These are phyloP conservation scores for Fragum whitleyi DNA, from an alignment of 2,888 invertebrate species.

Conservation along the genomic window DNA sequence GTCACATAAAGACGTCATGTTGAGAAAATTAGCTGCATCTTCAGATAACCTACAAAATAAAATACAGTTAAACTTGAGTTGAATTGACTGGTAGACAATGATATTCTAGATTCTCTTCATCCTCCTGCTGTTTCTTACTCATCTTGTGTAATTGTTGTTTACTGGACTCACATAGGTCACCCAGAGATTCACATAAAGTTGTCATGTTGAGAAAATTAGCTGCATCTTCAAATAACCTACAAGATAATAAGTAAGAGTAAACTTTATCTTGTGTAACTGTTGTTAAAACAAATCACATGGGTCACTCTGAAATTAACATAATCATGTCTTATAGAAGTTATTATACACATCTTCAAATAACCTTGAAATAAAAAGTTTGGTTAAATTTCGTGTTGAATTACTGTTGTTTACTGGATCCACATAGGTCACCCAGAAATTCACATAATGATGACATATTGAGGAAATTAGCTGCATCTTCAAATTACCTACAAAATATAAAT, in stretches of 20 bases:
- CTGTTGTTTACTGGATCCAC: slow-evolving; percentile 90
- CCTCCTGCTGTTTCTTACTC: slow-evolving; percentile 45
- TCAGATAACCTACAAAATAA: slow-evolving; percentile 90
- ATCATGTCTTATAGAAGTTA: no score
- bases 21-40: slow-evolving; percentile 94
- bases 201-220: slow-evolving; percentile 94
- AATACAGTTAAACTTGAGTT: no score
- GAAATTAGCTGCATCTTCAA: slow-evolving; percentile 94
- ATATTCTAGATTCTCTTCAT: slow-evolving; percentile 69
- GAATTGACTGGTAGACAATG: slow-evolving; percentile 79
- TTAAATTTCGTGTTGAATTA: no score
- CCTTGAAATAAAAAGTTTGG: no score
- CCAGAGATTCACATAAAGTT: slow-evolving; percentile 93
- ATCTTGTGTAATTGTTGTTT: slow-evolving; percentile 89
- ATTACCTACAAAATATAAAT: slow-evolving; percentile 88
- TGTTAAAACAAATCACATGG: no score
- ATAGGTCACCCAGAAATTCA: slow-evolving; percentile 90
- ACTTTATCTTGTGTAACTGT: slow-evolving; percentile 22
- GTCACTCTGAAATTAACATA: no score
- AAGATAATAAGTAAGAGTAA: slow-evolving; percentile 15
- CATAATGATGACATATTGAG: slow-evolving; percentile 93
- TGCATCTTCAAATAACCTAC: slow-evolving; percentile 93
- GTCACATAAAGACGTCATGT: slow-evolving; percentile 92
- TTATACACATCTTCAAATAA: no score
- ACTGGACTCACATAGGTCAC: slow-evolving; percentile 93